phyloP scores from a whole-genome alignment of 2,113 vertebrate genomes.

The Sitta europaea region DNA sequence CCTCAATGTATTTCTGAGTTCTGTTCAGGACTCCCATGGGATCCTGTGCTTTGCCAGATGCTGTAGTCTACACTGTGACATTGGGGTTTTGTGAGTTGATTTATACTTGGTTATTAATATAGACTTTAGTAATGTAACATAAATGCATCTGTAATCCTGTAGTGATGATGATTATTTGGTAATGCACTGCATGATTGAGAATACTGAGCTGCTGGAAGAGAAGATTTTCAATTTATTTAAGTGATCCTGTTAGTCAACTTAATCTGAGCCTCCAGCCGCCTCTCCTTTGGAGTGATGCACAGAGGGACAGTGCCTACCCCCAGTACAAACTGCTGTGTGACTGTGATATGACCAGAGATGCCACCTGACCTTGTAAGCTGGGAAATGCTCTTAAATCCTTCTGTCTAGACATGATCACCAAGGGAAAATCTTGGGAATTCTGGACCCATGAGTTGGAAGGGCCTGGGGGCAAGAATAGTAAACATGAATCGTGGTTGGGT shows the following conservation, averaged over 20 bases:
- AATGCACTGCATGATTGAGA: neutral
- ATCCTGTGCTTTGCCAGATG: neutral
- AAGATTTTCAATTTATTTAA: conserved; percentile 15
- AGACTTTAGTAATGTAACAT: neutral
- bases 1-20: neutral
- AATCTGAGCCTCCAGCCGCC: neutral
- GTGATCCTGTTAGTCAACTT: neutral
- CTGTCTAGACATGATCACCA: neutral
- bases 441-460: neutral
- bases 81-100: neutral
- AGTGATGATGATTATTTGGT: neutral
- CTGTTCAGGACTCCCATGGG: neutral
- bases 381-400: neutral
- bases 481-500: neutral
- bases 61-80: neutral
- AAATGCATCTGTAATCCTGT: conserved; percentile 21
- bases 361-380: neutral
- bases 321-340: accelerated
- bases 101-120: conserved; percentile 23
- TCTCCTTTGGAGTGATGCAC: neutral
- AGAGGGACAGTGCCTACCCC: accelerated
- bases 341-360: accelerated
- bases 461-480: neutral
- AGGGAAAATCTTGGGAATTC: neutral
- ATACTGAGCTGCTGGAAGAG: neutral